Percentiles rank a stretch among this genome's conserved stretches.
These are phyloP conservation scores for Aythya baeri DNA, from an alignment of 2,113 vertebrate species.

Conservation along the genomic window DNA sequence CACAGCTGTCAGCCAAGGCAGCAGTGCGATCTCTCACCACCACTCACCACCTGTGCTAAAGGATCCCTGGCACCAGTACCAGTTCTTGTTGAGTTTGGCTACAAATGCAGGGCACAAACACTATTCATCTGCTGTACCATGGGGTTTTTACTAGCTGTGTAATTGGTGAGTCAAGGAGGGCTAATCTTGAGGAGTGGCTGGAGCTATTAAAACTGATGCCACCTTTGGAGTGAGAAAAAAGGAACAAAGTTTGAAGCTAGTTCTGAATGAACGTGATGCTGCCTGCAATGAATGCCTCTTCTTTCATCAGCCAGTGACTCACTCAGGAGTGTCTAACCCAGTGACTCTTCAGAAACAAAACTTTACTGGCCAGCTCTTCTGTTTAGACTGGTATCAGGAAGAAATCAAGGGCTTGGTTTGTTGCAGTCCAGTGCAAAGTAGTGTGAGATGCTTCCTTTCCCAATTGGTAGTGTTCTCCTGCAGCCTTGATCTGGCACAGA, in stretches of 20 bases:
- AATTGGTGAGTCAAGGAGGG: not conserved
- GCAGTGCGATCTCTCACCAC: not conserved
- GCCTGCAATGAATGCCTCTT: not conserved
- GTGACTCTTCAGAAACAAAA: not conserved
- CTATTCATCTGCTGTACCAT: not conserved
- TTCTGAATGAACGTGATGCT: not conserved
- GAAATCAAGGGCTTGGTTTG: not conserved
- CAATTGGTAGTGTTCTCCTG: not conserved
- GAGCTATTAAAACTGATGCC: constrained; percentile 40
- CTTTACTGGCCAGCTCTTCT: not conserved
- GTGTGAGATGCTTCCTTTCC: not conserved
- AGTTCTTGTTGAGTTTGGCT: not conserved
- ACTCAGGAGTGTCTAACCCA: constrained; percentile 19
- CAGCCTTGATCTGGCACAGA: not conserved
- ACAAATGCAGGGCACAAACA: not conserved
- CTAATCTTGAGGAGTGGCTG: not conserved
- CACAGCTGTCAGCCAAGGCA: not conserved
- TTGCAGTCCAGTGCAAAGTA: not conserved
- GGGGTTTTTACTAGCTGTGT: not conserved
- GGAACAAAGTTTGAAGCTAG: not conserved
- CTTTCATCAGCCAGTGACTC: constrained; percentile 25
- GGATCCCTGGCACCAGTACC: not conserved
- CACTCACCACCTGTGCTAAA: not conserved
- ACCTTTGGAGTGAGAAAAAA: constrained; percentile 26
- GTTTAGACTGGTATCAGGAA: not conserved